These are phyloP conservation scores for Daktulosphaira vitifoliae DNA, from an alignment of 1,140 invertebrate species.

Conservation along the genomic window DNA sequence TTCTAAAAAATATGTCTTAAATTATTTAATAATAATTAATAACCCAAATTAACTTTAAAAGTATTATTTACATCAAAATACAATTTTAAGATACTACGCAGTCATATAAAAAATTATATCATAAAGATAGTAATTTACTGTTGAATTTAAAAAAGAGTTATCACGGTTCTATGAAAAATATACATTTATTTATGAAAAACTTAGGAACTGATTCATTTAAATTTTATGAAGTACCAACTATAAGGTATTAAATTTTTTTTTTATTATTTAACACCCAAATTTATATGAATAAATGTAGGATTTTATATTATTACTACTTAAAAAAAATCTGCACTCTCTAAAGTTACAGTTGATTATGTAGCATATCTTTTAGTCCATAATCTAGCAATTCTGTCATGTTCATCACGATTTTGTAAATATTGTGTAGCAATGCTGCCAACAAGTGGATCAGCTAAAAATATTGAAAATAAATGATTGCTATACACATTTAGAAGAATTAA, in stretches of 20 bases:
- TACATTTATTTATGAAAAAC: constrained; percentile 6
- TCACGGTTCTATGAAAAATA: constrained; percentile 16
- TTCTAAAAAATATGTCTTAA: no score
- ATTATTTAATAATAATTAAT: no score
- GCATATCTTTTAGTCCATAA: constrained; percentile 98
- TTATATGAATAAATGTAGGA: not conserved
- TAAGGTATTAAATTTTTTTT: constrained; percentile 4
- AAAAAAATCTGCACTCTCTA: no score
- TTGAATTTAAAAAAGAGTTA: constrained; percentile 8
- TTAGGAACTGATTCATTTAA: constrained; percentile 25
- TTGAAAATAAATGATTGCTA: not conserved
- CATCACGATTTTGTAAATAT: constrained; percentile 92
- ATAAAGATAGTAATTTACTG: not conserved
- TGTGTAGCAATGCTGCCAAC: constrained; percentile 97
- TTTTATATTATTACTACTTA: not conserved
- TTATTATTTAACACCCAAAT: not conserved
- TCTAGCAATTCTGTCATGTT: constrained; percentile 94
- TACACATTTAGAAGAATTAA: no score
- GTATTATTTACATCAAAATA: no score
- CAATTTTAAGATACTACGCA: not conserved
- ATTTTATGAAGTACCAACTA: constrained; percentile 21
- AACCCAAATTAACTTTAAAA: no score
- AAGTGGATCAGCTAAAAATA: constrained; percentile 78
- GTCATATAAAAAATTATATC: no score
- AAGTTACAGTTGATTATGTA: constrained; percentile 65